Evolutionary conservation across 2,888 invertebrate species (phyloP).

Genomic region (Drosophila formosana): DNA sequence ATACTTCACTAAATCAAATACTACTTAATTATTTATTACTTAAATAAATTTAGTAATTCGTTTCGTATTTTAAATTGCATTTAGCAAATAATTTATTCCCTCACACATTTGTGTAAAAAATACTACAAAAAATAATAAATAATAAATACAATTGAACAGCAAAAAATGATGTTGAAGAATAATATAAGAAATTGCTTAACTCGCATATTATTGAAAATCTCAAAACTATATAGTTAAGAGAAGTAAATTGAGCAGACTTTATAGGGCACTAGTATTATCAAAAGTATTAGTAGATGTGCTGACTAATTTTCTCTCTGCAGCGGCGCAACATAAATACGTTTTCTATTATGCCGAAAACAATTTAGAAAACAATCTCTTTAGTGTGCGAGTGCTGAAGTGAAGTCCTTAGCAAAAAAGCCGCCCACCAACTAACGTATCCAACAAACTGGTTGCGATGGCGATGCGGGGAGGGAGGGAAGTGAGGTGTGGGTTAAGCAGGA

Average conservation of each 20-base stretch:
- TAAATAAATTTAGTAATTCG: too few relatives aligned
- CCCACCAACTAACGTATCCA: slow-evolving; percentile 41
- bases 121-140: too few relatives aligned
- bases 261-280: background rate
- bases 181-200: too few relatives aligned
- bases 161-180: too few relatives aligned
- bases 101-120: too few relatives aligned
- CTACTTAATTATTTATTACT: too few relatives aligned
- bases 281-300: background rate
- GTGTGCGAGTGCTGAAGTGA: slow-evolving; percentile 24
- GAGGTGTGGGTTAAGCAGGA: background rate
- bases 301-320: background rate
- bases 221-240: background rate
- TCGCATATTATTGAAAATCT: too few relatives aligned
- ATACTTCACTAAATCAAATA: too few relatives aligned
- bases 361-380: slow-evolving; percentile 63
- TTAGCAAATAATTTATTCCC: too few relatives aligned
- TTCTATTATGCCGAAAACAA: slow-evolving; percentile 62
- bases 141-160: too few relatives aligned
- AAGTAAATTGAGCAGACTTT: background rate
- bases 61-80: too few relatives aligned
- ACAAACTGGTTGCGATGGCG: slow-evolving; percentile 23
- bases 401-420: slow-evolving; percentile 43
- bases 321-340: slow-evolving; percentile 44
- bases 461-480: background rate